Percentiles rank a stretch among this genome's conserved stretches.
Evolutionary conservation across 2,113 vertebrate genomes (phyloP).

Genomic region (Petrocephalus microphthalmus): DNA sequence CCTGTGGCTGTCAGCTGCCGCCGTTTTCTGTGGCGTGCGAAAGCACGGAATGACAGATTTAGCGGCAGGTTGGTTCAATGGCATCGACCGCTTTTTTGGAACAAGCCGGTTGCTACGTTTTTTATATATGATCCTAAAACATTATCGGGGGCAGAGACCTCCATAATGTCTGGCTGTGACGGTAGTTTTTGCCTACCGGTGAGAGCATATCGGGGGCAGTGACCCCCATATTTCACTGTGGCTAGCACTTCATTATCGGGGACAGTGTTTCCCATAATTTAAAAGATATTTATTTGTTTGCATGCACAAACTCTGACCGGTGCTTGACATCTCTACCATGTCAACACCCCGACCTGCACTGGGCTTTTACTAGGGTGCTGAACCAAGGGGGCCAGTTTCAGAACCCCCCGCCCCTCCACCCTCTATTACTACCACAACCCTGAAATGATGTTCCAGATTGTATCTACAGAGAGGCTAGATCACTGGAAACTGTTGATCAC

Average conservation of each 20-base stretch:
- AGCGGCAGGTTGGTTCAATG: not conserved
- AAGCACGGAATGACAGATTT: not conserved
- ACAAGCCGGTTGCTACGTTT: conserved; percentile 41
- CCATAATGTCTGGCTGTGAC: conserved; percentile 85
- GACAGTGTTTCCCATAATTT: conserved; percentile 95
- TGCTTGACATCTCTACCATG: not conserved
- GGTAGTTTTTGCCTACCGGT: conserved; percentile 98
- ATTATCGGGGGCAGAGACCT: conserved; percentile 98
- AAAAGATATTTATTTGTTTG: conserved; percentile 41
- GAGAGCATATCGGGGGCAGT: conserved; percentile 91
- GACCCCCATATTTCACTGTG: conserved; percentile 92
- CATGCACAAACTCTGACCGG: conserved; percentile 8
- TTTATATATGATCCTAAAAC: conserved; percentile 45
- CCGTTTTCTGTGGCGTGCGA: not conserved
- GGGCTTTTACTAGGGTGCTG: not conserved
- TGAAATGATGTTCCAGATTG: not conserved
- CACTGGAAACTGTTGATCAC: not conserved
- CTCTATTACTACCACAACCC: not conserved
- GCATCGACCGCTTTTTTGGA: conserved; percentile 42
- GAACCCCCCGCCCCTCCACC: not conserved
- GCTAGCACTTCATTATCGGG: conserved; percentile 95
- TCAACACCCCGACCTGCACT: not conserved
- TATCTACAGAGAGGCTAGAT: not conserved
- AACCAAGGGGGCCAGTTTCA: not conserved
- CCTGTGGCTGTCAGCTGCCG: not conserved